Conservation (phyloP, 1,140 invertebrate species). For the Spodoptera frugiperda region DNA sequence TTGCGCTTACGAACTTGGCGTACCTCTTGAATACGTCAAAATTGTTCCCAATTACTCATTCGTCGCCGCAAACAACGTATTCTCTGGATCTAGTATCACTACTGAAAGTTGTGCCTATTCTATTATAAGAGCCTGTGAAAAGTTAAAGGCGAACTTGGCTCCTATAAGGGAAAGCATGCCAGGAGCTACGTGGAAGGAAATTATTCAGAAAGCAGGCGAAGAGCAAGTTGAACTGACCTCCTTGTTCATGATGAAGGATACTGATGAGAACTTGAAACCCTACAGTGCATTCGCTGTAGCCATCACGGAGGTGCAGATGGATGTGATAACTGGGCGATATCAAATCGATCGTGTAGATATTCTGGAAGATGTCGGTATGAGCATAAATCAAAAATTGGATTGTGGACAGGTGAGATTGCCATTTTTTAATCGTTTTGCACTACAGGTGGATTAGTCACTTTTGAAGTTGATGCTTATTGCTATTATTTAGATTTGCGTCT, state of each 20-base stretch:
- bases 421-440: neutral
- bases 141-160: constrained; percentile 87
- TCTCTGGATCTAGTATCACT: constrained; percentile 91
- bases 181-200: constrained; percentile 89
- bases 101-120: constrained; percentile 90
- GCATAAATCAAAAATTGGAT: constrained; percentile 92
- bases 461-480: too few relatives aligned
- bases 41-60: constrained; percentile 90
- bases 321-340: constrained; percentile 90
- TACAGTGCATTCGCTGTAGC: constrained; percentile 88
- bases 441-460: too few relatives aligned
- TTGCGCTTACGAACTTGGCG: constrained; percentile 90
- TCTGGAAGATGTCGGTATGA: constrained; percentile 90
- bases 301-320: constrained; percentile 90
- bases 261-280: constrained; percentile 76
- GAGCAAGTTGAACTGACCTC: constrained; percentile 89
- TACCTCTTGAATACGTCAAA: constrained; percentile 89
- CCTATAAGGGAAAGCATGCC: constrained; percentile 87
- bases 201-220: constrained; percentile 87
- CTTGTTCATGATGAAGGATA: constrained; percentile 85
- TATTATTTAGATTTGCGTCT: neutral
- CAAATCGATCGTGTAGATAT: constrained; percentile 90
- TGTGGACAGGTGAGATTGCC: constrained; percentile 89
- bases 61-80: constrained; percentile 88
- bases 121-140: constrained; percentile 89